Evolutionary conservation across 2,888 invertebrate species (phyloP).

Genomic region (Netelia fuscicornis): DNA sequence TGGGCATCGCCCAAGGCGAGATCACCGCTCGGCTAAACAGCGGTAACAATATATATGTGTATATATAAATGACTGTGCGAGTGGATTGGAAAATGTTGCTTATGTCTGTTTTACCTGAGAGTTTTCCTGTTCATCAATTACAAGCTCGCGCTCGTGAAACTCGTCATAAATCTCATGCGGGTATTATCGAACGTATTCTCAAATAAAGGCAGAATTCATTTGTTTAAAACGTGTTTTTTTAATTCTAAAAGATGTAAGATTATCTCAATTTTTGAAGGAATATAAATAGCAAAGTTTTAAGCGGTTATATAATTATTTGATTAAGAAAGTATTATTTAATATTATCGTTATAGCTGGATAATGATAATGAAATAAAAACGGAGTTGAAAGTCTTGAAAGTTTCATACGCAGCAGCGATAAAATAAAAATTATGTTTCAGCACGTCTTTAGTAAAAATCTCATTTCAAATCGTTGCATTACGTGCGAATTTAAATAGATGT

Average conservation of each 20-base stretch:
- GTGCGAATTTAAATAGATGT: not conserved
- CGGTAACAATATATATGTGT: not conserved
- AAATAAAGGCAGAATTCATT: too few relatives aligned
- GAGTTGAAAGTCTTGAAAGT: too few relatives aligned
- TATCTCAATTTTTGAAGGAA: too few relatives aligned
- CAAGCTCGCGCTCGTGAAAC: conserved; percentile 42
- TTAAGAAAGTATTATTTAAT: too few relatives aligned
- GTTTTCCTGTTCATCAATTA: conserved; percentile 41
- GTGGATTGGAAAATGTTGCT: conserved; percentile 20
- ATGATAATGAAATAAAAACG: too few relatives aligned
- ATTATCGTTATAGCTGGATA: too few relatives aligned
- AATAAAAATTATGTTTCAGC: not conserved
- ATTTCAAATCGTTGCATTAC: not conserved
- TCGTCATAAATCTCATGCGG: conserved; percentile 21
- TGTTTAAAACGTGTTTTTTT: too few relatives aligned
- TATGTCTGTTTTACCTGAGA: conserved; percentile 26
- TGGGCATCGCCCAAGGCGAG: conserved; percentile 60
- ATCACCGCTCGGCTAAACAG: conserved; percentile 27
- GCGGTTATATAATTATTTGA: too few relatives aligned
- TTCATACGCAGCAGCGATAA: too few relatives aligned
- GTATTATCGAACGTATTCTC: not conserved
- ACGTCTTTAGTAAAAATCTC: not conserved
- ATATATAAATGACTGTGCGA: not conserved
- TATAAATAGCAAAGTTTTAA: too few relatives aligned
- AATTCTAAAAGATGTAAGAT: too few relatives aligned